These are phyloP conservation scores for Amblyjoppa fuscipennis DNA, from an alignment of 2,888 invertebrate species.

Conservation along the genomic window DNA sequence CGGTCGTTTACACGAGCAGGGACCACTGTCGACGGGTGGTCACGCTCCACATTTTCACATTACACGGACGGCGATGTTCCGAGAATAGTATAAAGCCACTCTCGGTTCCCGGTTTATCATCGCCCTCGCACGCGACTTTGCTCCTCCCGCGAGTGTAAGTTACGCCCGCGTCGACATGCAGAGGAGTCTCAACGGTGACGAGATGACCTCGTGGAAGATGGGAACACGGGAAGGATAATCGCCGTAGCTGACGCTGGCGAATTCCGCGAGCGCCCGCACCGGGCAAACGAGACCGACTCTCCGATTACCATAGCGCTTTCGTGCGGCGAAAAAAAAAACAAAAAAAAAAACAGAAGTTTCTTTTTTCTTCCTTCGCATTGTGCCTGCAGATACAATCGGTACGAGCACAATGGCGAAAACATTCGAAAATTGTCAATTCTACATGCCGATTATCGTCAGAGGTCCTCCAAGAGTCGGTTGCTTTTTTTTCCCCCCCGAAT, in stretches of 20 bases:
- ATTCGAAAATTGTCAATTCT: slow-evolving; percentile 31
- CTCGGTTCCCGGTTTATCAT: slow-evolving; percentile 16
- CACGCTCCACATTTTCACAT: slow-evolving; percentile 77
- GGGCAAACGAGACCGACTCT: slow-evolving; percentile 69
- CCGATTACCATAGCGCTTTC: slow-evolving; percentile 61
- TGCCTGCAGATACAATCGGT: slow-evolving; percentile 20
- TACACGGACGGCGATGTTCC: slow-evolving; percentile 77
- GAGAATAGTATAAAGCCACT: slow-evolving; percentile 69
- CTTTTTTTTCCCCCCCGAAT: slow-evolving; percentile 35
- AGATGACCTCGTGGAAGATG: slow-evolving; percentile 80
- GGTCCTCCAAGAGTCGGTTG: slow-evolving; percentile 20
- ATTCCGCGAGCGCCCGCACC: slow-evolving; percentile 54
- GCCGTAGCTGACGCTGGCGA: slow-evolving; percentile 63
- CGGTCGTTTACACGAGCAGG: slow-evolving; percentile 20
- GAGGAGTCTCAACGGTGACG: slow-evolving; percentile 64
- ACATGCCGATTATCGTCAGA: slow-evolving; percentile 39
- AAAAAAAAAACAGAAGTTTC: neutral
- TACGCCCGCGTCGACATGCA: slow-evolving; percentile 73
- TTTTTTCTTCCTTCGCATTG: slow-evolving; percentile 13
- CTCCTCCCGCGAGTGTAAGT: slow-evolving; percentile 58
- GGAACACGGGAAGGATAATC: slow-evolving; percentile 68
- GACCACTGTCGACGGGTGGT: slow-evolving; percentile 67
- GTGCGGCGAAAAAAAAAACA: neutral
- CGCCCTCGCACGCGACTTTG: slow-evolving; percentile 61
- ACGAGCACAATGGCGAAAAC: slow-evolving; percentile 16